Evolutionary conservation across 2,113 vertebrate genomes (phyloP).

Genomic region (Lophotis ruficrista): DNA sequence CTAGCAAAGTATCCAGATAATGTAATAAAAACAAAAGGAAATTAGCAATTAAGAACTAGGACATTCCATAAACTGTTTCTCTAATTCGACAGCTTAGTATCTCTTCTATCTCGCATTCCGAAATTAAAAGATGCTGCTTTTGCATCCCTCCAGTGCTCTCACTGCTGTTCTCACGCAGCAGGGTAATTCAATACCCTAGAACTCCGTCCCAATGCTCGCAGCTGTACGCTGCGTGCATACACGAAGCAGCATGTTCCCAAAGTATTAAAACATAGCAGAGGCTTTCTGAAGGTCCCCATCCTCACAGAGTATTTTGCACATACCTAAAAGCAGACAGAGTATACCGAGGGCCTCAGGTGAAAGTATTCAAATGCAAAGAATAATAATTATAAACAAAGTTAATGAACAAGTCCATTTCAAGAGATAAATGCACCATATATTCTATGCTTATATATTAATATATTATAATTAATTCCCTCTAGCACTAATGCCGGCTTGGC

Average conservation of each 20-base stretch:
- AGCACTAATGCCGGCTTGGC: constrained; percentile 59
- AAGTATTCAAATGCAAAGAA: neutral
- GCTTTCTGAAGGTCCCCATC: neutral
- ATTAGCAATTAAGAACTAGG: constrained; percentile 12
- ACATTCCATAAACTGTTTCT: neutral
- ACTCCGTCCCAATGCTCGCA: neutral
- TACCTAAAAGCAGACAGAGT: neutral
- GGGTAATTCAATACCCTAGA: neutral
- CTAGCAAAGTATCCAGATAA: constrained; percentile 1
- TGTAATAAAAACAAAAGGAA: constrained; percentile 13
- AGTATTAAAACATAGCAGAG: neutral
- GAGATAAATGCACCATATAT: neutral
- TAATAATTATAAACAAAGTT: neutral
- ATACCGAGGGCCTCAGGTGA: neutral
- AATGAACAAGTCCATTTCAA: neutral
- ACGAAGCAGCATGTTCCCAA: neutral
- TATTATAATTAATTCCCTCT: constrained; percentile 71
- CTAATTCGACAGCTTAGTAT: neutral
- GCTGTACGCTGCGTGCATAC: neutral
- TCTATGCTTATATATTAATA: constrained; percentile 59
- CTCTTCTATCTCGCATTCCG: neutral
- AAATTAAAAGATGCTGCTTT: neutral
- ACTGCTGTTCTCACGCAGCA: neutral
- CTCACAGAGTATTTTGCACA: neutral
- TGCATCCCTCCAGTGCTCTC: neutral